phyloP scores from a whole-genome alignment of 1,140 invertebrate genomes.

The Drosophila quadrilineata region DNA sequence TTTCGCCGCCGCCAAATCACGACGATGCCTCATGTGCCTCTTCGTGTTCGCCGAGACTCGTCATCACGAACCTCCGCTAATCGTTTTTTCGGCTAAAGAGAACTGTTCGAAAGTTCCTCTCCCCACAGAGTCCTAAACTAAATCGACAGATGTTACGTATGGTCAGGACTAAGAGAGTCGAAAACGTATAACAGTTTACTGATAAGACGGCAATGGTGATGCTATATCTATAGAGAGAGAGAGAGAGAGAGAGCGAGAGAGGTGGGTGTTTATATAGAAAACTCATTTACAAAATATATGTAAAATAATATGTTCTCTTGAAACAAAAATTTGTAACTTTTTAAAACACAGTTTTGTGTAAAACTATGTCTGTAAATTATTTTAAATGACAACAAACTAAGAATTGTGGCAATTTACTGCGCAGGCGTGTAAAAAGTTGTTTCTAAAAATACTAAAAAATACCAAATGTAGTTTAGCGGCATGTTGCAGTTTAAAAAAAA shows the following conservation, averaged over 20 bases:
- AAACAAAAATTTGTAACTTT: too few relatives aligned
- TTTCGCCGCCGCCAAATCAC: conserved; percentile 19
- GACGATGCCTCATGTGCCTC: conserved; percentile 38
- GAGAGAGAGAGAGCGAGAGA: too few relatives aligned
- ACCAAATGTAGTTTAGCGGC: too few relatives aligned
- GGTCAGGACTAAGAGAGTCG: conserved; percentile 47
- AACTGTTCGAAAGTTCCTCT: conserved; percentile 14
- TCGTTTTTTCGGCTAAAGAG: conserved; percentile 42
- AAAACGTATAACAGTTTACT: conserved; percentile 45
- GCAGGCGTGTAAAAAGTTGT: conserved; percentile 40
- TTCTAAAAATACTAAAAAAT: conserved; percentile 32
- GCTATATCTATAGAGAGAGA: too few relatives aligned
- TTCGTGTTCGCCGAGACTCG: conserved; percentile 8
- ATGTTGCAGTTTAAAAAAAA: too few relatives aligned
- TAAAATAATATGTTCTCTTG: not conserved
- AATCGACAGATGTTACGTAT: conserved; percentile 35
- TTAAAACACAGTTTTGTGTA: too few relatives aligned
- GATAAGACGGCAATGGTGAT: conserved; percentile 9
- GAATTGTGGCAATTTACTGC: too few relatives aligned
- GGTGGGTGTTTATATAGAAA: too few relatives aligned
- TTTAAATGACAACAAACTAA: too few relatives aligned
- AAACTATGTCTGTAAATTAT: too few relatives aligned
- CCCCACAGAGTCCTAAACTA: not conserved
- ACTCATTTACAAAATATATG: not conserved
- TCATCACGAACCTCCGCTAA: conserved; percentile 12